Conservation (phyloP, 2,797 vertebrate species). For the Crocidura indochinensis region DNA sequence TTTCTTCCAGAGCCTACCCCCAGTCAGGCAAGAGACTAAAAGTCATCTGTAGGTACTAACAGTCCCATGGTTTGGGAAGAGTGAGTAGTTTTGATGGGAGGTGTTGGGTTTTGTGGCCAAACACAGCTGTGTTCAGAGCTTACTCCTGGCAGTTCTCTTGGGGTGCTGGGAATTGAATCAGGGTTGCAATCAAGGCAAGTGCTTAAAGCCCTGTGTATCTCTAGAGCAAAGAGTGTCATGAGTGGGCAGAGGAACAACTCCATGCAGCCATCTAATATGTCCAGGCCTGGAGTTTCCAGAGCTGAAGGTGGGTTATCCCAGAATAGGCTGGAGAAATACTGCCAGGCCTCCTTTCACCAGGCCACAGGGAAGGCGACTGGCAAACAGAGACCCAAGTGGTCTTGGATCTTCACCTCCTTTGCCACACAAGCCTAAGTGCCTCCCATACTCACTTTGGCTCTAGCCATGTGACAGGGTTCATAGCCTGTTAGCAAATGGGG, state of each 20-base stretch:
- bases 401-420: background rate
- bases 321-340: background rate
- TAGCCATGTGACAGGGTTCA: background rate
- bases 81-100: background rate
- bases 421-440: background rate
- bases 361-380: too few relatives aligned
- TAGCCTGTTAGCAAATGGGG: background rate
- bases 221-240: background rate
- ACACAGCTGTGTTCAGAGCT: too few relatives aligned
- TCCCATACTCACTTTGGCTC: background rate
- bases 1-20: background rate
- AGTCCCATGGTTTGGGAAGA: background rate
- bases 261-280: background rate
- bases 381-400: accelerated
- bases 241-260: background rate
- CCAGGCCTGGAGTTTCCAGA: background rate
- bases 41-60: background rate
- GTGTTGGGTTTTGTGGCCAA: background rate
- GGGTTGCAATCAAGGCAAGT: too few relatives aligned
- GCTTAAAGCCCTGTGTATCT: too few relatives aligned
- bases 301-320: background rate
- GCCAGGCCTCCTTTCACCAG: too few relatives aligned
- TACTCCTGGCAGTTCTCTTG: too few relatives aligned
- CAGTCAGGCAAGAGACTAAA: background rate
- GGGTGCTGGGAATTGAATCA: too few relatives aligned